These are phyloP conservation scores for Drosophila eohydei DNA, from an alignment of 2,888 invertebrate genomes.

Conservation along the genomic window DNA sequence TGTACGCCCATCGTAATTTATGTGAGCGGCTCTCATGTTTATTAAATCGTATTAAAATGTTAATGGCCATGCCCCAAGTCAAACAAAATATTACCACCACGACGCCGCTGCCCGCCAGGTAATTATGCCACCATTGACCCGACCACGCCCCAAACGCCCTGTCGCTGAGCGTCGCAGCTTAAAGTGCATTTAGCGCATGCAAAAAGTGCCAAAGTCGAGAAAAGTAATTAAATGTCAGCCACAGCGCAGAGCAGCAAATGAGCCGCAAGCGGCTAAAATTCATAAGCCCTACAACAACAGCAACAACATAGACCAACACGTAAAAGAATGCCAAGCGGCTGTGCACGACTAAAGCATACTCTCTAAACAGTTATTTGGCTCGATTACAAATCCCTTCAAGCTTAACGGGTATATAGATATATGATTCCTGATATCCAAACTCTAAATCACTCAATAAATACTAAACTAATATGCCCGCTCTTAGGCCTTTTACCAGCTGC, in stretches of 20 bases:
- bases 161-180: slow-evolving; percentile 29
- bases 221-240: slow-evolving; percentile 69
- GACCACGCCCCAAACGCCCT: slow-evolving; percentile 6
- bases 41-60: slow-evolving; percentile 78
- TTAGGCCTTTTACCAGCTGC: background rate
- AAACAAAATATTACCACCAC: slow-evolving; percentile 58
- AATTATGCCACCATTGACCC: slow-evolving; percentile 76
- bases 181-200: slow-evolving; percentile 71
- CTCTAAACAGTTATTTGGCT: background rate
- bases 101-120: slow-evolving; percentile 48
- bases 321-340: background rate
- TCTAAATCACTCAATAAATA: background rate
- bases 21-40: slow-evolving; percentile 63
- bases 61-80: slow-evolving; percentile 68
- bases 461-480: background rate
- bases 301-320: slow-evolving; percentile 17
- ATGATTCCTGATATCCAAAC: background rate
- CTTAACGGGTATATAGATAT: too few species aligned
- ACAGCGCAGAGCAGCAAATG: slow-evolving; percentile 53
- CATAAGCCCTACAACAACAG: slow-evolving; percentile 37
- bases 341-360: slow-evolving; percentile 8
- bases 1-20: slow-evolving; percentile 62
- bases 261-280: slow-evolving; percentile 49
- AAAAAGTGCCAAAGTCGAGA: slow-evolving; percentile 61
- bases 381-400: background rate